Percentiles rank a stretch among this genome's conserved stretches.
Conservation (phyloP, 1,140 invertebrate species). For the Drosophila nigromelanica region DNA sequence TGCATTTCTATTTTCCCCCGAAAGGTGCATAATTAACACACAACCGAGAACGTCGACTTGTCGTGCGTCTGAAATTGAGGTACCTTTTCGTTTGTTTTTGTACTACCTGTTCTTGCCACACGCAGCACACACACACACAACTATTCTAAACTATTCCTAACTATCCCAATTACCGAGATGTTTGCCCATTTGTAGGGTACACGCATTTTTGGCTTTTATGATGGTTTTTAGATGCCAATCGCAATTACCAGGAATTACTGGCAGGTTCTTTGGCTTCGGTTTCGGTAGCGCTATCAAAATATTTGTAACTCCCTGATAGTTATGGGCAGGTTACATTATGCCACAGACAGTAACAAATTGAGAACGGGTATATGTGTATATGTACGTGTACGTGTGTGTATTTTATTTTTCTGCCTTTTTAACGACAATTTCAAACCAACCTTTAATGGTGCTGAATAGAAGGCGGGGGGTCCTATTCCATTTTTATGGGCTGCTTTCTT, state of each 20-base stretch:
- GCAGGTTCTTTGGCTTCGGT: slow-evolving; percentile 9
- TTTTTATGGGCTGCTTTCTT: slow-evolving; percentile 63
- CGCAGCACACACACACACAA: slow-evolving; percentile 35
- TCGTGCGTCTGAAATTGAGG: neutral
- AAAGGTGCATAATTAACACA: slow-evolving; percentile 51
- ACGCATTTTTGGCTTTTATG: slow-evolving; percentile 48
- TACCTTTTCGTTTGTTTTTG: neutral
- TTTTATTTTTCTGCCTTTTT: slow-evolving; percentile 50
- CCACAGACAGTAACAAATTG: slow-evolving; percentile 60
- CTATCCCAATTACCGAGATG: slow-evolving; percentile 44
- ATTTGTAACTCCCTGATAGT: slow-evolving; percentile 68
- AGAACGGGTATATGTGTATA: slow-evolving; percentile 28
- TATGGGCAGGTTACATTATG: slow-evolving; percentile 50
- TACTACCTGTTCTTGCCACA: slow-evolving; percentile 62
- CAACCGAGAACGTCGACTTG: neutral
- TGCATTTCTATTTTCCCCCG: slow-evolving; percentile 9
- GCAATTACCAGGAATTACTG: slow-evolving; percentile 64
- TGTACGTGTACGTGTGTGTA: slow-evolving; percentile 1
- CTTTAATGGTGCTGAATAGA: slow-evolving; percentile 56
- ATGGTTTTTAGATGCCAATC: slow-evolving; percentile 64
- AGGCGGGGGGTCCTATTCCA: slow-evolving; percentile 15
- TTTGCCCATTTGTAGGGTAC: slow-evolving; percentile 53
- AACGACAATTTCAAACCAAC: slow-evolving; percentile 75
- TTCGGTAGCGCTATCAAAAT: slow-evolving; percentile 65
- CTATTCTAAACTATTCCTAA: slow-evolving; percentile 34